These are phyloP conservation scores for Parasteatoda tepidariorum DNA, from an alignment of 1,140 invertebrate species.

Conservation along the genomic window DNA sequence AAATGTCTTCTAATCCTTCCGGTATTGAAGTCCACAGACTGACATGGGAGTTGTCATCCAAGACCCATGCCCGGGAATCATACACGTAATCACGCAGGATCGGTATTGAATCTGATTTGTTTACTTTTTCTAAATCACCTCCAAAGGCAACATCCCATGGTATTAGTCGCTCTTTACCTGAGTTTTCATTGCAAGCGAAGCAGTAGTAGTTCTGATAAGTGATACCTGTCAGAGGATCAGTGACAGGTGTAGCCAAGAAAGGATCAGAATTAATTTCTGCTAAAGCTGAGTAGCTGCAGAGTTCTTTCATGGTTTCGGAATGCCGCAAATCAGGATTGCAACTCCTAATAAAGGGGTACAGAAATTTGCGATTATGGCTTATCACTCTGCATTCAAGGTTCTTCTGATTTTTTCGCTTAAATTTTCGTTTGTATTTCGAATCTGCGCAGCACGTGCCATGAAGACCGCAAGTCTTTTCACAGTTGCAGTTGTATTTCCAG, in stretches of 20 bases:
- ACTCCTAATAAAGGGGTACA: slow-evolving; percentile 64
- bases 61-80: not conserved
- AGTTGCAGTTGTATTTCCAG: not conserved
- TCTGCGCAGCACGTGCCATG: not conserved
- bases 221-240: slow-evolving; percentile 67
- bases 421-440: not conserved
- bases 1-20: too few relatives aligned
- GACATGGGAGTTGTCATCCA: too few relatives aligned
- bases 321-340: not conserved
- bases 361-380: not conserved
- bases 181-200: slow-evolving; percentile 71
- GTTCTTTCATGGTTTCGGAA: slow-evolving; percentile 67
- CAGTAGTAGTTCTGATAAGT: slow-evolving; percentile 74
- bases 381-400: not conserved
- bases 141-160: not conserved
- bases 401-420: not conserved
- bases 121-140: too few relatives aligned
- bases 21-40: too few relatives aligned
- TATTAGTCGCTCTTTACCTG: not conserved
- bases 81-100: not conserved
- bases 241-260: slow-evolving; percentile 68
- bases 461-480: not conserved
- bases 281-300: not conserved
- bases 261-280: not conserved
- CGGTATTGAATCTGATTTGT: too few relatives aligned